A percentile compares a stretch with the other conserved stretches of the same genome.
Evolutionary conservation across 2,113 vertebrate species (phyloP).

Genomic region (Emydocephalus ijimae): DNA sequence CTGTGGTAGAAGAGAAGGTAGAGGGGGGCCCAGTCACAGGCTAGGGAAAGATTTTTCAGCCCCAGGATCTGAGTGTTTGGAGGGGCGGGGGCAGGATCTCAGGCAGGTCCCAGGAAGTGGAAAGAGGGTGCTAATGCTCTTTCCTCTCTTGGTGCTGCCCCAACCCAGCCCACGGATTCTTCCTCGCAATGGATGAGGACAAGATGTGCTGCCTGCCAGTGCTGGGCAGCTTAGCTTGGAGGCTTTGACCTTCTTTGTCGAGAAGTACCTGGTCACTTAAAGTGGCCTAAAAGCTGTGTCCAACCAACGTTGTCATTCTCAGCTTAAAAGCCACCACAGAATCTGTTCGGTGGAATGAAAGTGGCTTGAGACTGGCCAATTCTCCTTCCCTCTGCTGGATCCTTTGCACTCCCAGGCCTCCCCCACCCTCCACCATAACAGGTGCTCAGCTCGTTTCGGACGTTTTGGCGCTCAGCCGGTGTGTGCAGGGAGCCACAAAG

Average conservation of each 20-base stretch:
- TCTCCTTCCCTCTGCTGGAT: not conserved
- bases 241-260: not conserved
- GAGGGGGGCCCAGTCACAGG: not conserved
- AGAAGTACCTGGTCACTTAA: not conserved
- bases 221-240: not conserved
- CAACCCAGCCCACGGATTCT: not conserved
- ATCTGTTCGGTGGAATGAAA: not conserved
- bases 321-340: not conserved
- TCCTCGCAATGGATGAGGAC: not conserved
- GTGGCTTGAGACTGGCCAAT: not conserved
- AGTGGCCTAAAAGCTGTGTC: not conserved
- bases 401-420: not conserved
- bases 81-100: not conserved
- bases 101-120: not conserved
- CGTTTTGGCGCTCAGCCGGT: not conserved
- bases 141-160: not conserved
- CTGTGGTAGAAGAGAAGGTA: not conserved
- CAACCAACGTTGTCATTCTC: not conserved
- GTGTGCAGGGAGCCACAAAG: not conserved
- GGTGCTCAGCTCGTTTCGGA: not conserved
- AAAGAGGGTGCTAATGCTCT: not conserved
- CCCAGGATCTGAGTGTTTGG: not conserved
- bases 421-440: not conserved
- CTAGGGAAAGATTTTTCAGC: not conserved
- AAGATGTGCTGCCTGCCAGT: not conserved